Evolutionary conservation across 2,113 vertebrate species (phyloP), one percentile per base, ranked within the genome.

Genomic region (Theristicus caerulescens): DNA sequence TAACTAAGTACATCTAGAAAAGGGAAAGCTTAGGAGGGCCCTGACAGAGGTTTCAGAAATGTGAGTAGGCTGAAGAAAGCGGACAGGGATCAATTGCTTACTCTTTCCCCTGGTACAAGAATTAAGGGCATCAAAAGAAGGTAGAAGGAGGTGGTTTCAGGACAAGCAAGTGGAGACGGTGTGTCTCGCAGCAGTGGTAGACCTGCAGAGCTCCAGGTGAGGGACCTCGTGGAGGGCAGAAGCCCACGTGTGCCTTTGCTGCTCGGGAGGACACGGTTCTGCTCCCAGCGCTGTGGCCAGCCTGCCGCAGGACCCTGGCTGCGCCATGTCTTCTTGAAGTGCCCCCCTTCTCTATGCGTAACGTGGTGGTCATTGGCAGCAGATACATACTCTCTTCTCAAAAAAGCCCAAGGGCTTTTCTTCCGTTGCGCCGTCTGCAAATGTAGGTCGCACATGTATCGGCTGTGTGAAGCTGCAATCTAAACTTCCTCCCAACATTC

Each of bases 381-480:
- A 71, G 64, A 54, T 24, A n/a, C 6, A 10, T 27, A 32, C 24
- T 25, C 49, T 61, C 16, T n/a, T n/a, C 55, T n/a, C 7, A 1
- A 27, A 55, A 65, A 72, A 52, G 31, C 25, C n/a, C 32, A 11
- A 31, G 38, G 72, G 51, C 24, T 65, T 86, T 80, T 44, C 55
- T 84, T 59, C 69, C 31, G 5, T 36, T 25, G 24, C 5, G 1
- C 13, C 62, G 76, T 12, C 85, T 65, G 67, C 84, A 64, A 58
- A 24, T 31, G 29, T 27, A 31, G 31, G 27, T 65, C 62, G 78
- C 22, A 1, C 0, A 0, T 10, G 14, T 57, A 34, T 44, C 8
- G 8, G 57, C 46, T 40, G 20, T 27, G 20, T 66, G 73, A 54
- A 76, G 44, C 62, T 87, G 79, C 4, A 3, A 44, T 40, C 57